Conservation (phyloP, 2,797 vertebrate species). For the Australoheros facetus region DNA sequence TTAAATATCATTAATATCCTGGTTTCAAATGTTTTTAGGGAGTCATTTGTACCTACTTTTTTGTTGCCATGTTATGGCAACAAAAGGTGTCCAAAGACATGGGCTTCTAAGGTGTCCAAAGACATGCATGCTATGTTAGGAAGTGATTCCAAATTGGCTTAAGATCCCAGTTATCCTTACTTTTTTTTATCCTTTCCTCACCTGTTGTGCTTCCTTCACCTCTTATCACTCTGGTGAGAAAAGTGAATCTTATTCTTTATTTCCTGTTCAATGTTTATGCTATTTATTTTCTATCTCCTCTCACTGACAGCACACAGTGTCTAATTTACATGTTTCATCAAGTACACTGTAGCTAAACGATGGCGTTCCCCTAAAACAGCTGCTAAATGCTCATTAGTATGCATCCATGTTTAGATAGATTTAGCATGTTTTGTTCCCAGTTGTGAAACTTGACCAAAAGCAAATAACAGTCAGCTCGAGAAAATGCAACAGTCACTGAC, state of each 20-base stretch:
- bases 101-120: background rate
- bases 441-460: background rate
- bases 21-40: background rate
- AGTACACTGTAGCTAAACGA: background rate
- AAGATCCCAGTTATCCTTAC: background rate
- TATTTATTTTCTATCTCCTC: accelerated
- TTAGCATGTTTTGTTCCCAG: background rate
- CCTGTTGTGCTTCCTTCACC: background rate
- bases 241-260: background rate
- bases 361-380: accelerated
- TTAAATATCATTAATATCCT: background rate
- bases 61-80: background rate
- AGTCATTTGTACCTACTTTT: background rate
- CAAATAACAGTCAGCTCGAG: background rate
- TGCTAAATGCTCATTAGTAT: background rate
- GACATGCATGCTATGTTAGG: background rate
- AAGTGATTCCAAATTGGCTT: accelerated
- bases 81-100: background rate
- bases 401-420: accelerated
- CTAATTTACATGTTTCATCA: background rate
- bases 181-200: no score
- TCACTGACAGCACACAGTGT: background rate
- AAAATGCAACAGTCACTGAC: background rate
- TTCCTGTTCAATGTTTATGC: background rate
- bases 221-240: no score